Evolutionary conservation across 2,888 invertebrate species (phyloP).

Genomic region (Melieria picta): DNA sequence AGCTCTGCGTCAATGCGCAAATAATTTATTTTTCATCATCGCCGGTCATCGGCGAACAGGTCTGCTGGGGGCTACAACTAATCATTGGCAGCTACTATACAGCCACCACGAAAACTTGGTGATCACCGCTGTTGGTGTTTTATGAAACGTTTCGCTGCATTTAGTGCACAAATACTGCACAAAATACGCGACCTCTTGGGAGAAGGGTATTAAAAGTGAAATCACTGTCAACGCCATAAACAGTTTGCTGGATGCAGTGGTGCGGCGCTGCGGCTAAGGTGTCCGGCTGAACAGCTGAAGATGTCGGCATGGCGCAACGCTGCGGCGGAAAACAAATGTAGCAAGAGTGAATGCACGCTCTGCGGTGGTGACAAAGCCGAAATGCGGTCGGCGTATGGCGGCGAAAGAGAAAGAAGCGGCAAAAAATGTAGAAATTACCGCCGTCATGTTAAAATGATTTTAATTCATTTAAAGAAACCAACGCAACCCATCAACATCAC

Average conservation of each 20-base stretch:
- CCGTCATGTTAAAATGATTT: conserved; percentile 47
- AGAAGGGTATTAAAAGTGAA: conserved; percentile 21
- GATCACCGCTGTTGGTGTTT: too few relatives aligned
- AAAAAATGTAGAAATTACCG: conserved; percentile 48
- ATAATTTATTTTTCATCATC: too few relatives aligned
- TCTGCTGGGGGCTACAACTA: too few relatives aligned
- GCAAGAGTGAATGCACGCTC: conserved; percentile 9
- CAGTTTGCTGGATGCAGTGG: not conserved
- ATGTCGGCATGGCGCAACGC: too few relatives aligned
- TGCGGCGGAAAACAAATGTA: not conserved
- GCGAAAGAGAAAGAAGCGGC: not conserved
- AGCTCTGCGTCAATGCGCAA: too few relatives aligned
- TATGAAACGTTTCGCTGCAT: too few relatives aligned
- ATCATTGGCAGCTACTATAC: too few relatives aligned
- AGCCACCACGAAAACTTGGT: too few relatives aligned
- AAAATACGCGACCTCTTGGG: too few relatives aligned
- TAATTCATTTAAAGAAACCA: conserved; percentile 39
- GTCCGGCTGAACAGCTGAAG: not conserved
- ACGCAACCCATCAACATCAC: conserved; percentile 22
- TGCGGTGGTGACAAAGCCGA: conserved; percentile 31
- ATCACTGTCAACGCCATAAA: conserved; percentile 31
- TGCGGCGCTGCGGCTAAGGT: not conserved
- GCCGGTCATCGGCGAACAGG: too few relatives aligned
- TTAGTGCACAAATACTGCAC: too few relatives aligned
- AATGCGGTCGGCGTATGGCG: conserved; percentile 22